phyloP scores from a whole-genome alignment of 1,140 invertebrate genomes.

The Drosophila oshimai region DNA sequence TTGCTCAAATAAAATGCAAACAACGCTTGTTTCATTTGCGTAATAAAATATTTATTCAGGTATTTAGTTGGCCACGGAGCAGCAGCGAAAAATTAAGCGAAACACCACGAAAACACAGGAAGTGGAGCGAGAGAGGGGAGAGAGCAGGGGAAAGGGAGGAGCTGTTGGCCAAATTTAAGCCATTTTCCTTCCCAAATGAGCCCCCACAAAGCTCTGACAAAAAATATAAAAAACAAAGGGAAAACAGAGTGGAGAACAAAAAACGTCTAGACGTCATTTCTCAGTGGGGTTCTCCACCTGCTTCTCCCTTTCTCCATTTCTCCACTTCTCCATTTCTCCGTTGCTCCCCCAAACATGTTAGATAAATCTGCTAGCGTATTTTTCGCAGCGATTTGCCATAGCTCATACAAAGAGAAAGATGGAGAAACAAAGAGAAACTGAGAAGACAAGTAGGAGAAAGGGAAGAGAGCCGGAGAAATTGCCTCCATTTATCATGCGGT shows the following conservation, averaged over 20 bases:
- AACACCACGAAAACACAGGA: slow-evolving; percentile 2
- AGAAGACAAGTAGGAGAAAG: slow-evolving; percentile 1
- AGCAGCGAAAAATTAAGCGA: slow-evolving; percentile 46
- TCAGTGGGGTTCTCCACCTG: slow-evolving; percentile 21
- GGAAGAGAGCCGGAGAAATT: slow-evolving; percentile 41
- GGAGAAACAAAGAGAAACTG: slow-evolving; percentile 13
- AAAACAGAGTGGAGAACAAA: slow-evolving; percentile 19
- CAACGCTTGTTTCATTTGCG: slow-evolving; percentile 78
- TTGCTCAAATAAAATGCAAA: slow-evolving; percentile 72
- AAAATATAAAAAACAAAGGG: too few species aligned
- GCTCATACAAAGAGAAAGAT: slow-evolving; percentile 29
- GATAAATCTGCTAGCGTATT: slow-evolving; percentile 60
- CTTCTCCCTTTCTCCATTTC: not conserved
- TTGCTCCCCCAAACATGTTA: slow-evolving; percentile 23
- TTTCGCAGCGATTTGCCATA: slow-evolving; percentile 46
- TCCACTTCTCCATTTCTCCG: not conserved
- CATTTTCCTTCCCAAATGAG: slow-evolving; percentile 16
- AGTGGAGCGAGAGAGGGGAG: not conserved
- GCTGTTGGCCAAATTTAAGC: slow-evolving; percentile 15
- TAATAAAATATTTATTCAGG: slow-evolving; percentile 80
- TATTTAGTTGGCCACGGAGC: slow-evolving; percentile 66
- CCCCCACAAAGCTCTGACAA: not conserved
- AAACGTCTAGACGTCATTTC: slow-evolving; percentile 72
- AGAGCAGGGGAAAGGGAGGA: not conserved
- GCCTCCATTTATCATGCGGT: slow-evolving; percentile 56